phyloP scores from a whole-genome alignment of 2,888 invertebrate genomes.

The Charanyca ferruginea region DNA sequence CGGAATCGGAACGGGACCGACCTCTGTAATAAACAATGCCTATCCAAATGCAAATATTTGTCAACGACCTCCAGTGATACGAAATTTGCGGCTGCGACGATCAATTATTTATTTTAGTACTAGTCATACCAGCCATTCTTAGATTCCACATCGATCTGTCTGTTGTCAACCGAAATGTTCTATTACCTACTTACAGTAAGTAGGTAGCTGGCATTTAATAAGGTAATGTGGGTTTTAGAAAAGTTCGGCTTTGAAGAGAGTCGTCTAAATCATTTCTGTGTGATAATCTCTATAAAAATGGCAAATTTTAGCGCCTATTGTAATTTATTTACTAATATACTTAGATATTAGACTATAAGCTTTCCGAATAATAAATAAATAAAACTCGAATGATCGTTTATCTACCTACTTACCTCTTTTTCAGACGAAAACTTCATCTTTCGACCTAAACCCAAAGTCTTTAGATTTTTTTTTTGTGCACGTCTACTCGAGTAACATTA shows the following conservation, averaged over 20 bases:
- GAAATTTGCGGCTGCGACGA: slow-evolving; percentile 52
- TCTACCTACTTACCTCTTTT: no score
- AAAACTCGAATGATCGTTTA: no score
- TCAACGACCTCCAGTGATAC: slow-evolving; percentile 56
- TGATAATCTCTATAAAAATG: no score
- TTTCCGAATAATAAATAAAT: no score
- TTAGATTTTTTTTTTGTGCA: no score
- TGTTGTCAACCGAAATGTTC: slow-evolving; percentile 27
- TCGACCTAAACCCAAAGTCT: no score
- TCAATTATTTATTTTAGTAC: slow-evolving; percentile 60
- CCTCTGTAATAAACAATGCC: slow-evolving; percentile 60
- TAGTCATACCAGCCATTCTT: slow-evolving; percentile 41
- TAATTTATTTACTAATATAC: no score
- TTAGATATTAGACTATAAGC: no score
- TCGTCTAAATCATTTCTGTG: neutral
- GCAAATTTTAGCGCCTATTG: no score
- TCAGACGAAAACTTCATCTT: no score
- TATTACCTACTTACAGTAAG: slow-evolving; percentile 12
- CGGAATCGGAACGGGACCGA: slow-evolving; percentile 37
- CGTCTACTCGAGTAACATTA: no score
- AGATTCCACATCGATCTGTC: slow-evolving; percentile 53
- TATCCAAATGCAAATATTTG: slow-evolving; percentile 68
- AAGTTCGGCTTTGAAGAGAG: neutral
- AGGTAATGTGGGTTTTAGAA: neutral
- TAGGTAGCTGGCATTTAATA: neutral